Evolutionary conservation across 2,888 invertebrate genomes (phyloP).

Genomic region (Sthenelais limicola): DNA sequence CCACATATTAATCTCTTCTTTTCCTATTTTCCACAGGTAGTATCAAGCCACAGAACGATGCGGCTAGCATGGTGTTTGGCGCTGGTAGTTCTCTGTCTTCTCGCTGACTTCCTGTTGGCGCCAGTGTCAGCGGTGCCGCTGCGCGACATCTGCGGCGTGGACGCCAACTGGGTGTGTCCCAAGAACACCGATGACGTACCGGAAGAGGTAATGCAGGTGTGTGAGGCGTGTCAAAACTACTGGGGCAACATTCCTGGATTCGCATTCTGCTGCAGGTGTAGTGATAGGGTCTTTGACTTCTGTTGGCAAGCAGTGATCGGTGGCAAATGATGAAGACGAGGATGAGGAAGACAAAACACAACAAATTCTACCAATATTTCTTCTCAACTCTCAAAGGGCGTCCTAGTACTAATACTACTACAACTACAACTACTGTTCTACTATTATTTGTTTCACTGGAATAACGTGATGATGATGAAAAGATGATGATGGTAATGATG

Average conservation of each 20-base stretch:
- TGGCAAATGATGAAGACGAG: conserved; percentile 38
- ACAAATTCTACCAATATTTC: too few species aligned
- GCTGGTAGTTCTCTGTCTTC: conserved; percentile 37
- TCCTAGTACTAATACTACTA: too few species aligned
- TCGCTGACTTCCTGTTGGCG: conserved; percentile 31
- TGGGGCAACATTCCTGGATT: conserved; percentile 51
- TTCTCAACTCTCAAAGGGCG: too few species aligned
- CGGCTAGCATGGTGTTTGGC: conserved; percentile 8
- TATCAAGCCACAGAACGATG: conserved; percentile 27
- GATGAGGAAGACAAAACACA: too few species aligned
- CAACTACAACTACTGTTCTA: too few species aligned
- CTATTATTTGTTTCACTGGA: too few species aligned
- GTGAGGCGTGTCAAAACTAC: conserved; percentile 49
- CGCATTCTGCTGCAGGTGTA: conserved; percentile 49
- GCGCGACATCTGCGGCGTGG: conserved; percentile 27
- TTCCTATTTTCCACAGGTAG: too few species aligned
- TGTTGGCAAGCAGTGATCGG: conserved; percentile 49
- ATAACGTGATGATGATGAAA: too few species aligned
- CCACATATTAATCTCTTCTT: too few species aligned
- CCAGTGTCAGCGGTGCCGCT: conserved; percentile 24
- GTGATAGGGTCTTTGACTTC: conserved; percentile 48
- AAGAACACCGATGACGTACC: conserved; percentile 40
- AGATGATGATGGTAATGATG: too few species aligned
- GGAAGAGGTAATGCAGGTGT: conserved; percentile 44
- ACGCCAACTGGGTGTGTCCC: conserved; percentile 22